Base-by-base conservation (phyloP, 2,888 invertebrate genomes). In the Aphrophora alni region DNA sequence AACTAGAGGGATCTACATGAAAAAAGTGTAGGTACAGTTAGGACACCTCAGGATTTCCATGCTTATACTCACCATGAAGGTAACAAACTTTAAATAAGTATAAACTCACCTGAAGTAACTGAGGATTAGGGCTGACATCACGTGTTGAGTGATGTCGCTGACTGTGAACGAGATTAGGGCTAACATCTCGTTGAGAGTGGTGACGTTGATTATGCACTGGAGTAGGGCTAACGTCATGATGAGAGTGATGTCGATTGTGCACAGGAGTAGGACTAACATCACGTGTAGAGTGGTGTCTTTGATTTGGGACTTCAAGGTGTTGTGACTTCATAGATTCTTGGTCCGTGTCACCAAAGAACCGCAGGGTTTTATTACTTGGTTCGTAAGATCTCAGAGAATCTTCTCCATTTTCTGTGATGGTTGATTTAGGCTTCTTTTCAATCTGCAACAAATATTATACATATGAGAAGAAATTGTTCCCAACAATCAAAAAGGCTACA, bases 341-440 rank as follows among this genome's bases (percentile, higher is more conserved):
- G 87, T 95, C 95, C 12, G 95, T 95, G 88, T 95, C 95, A 25
- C 95, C 95, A 88, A 95, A 95, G 90, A 95, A 95, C 75, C 95
- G 92, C 14, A 95, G 91, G 88, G 92, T 74, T 44, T 81, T 81
- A 25, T 59, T 59, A 21, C 21, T 59, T 21, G 59, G 59, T 59
- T 59, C 59, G 14, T 59, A 59, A 59, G 59, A 59, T 21, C 59
- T 59, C 21, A 59, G 26, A 4, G 71, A 71, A 71, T 38, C 38
- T 12, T 74, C 38, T 25, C 74, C 74, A 38, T 74, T 74, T 59
- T 59, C 59, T 21, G 21, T 59, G 59, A 59, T 59, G 0, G 51
- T 25, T 51, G 25, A 25, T 26, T 75, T 75, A 26, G 24, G 8
- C 51, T 24, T 75, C 27, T 75, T 51, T 21, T 51, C 27, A 51